phyloP scores from a whole-genome alignment of 2,113 vertebrate species.

The Corythoichthys intestinalis region DNA sequence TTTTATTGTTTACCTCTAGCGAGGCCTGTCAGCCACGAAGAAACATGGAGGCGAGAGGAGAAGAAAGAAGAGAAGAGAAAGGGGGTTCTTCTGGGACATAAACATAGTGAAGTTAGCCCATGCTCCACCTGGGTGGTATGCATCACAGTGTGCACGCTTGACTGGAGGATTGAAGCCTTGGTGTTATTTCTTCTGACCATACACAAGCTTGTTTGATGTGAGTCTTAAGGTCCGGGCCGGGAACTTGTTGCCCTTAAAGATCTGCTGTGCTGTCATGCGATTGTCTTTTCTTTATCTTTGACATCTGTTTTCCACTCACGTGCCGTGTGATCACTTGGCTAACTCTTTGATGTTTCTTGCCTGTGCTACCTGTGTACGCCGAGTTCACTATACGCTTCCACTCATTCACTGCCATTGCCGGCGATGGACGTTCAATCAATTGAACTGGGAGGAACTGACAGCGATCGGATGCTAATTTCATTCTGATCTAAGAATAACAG shows the following conservation, averaged over 20 bases:
- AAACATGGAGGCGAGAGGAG: background rate
- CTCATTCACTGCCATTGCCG: too few relatives aligned
- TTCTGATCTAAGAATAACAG: too few relatives aligned
- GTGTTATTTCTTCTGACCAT: background rate
- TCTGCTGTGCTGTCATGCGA: background rate
- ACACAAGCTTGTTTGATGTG: background rate
- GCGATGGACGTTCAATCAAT: too few relatives aligned
- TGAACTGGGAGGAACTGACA: too few relatives aligned
- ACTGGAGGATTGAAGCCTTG: background rate
- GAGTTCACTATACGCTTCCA: too few relatives aligned
- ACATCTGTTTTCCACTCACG: background rate
- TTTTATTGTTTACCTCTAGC: conserved; percentile 6
- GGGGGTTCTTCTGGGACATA: background rate
- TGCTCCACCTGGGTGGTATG: background rate
- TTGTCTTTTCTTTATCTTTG: background rate
- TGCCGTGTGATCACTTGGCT: background rate
- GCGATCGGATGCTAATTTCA: too few relatives aligned
- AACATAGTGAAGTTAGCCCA: background rate
- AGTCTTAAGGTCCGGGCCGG: background rate
- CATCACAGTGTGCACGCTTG: background rate
- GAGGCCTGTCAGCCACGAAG: conserved; percentile 2
- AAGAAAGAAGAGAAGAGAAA: background rate
- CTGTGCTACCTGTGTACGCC: background rate
- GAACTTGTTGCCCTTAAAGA: background rate
- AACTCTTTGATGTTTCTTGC: background rate